Percentiles rank a stretch among this genome's conserved stretches.
Conservation (phyloP, 2,113 vertebrate genomes). For the Indicator maculatus region DNA sequence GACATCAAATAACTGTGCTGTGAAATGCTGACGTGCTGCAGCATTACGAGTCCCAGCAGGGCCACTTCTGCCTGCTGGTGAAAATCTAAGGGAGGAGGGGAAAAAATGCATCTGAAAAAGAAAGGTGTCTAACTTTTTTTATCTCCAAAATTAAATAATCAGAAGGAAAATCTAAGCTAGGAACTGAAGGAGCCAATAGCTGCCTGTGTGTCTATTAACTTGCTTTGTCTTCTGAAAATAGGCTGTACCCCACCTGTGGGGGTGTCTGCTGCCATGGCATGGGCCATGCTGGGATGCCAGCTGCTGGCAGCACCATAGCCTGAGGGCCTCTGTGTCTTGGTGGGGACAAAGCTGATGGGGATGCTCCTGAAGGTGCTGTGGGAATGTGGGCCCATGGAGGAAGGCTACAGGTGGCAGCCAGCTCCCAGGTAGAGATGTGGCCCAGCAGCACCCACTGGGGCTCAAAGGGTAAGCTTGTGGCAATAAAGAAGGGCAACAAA, state of each 20-base stretch:
- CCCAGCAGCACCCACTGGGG: not conserved
- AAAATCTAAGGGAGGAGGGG: not conserved
- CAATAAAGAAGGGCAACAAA: no score
- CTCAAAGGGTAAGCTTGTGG: accelerated
- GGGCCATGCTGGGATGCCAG: accelerated
- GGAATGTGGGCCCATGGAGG: accelerated
- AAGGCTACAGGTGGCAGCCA: accelerated
- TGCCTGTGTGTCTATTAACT: not conserved
- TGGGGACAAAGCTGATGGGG: accelerated
- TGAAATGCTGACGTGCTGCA: accelerated
- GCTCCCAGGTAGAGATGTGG: not conserved
- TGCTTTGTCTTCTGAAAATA: no score
- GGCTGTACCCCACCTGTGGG: accelerated
- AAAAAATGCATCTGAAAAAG: no score
- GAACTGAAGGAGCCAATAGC: not conserved
- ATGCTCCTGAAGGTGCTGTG: no score
- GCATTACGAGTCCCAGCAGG: accelerated
- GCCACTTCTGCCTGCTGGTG: not conserved
- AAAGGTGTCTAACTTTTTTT: not conserved
- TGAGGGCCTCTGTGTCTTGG: accelerated
- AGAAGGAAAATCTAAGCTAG: not conserved
- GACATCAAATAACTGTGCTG: not conserved
- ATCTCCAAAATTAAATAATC: not conserved
- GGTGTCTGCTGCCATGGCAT: accelerated
- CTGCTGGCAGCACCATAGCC: not conserved